These are phyloP conservation scores for Phylloscopus trochiloides DNA, from an alignment of 2,113 vertebrate genomes.

Conservation along the genomic window DNA sequence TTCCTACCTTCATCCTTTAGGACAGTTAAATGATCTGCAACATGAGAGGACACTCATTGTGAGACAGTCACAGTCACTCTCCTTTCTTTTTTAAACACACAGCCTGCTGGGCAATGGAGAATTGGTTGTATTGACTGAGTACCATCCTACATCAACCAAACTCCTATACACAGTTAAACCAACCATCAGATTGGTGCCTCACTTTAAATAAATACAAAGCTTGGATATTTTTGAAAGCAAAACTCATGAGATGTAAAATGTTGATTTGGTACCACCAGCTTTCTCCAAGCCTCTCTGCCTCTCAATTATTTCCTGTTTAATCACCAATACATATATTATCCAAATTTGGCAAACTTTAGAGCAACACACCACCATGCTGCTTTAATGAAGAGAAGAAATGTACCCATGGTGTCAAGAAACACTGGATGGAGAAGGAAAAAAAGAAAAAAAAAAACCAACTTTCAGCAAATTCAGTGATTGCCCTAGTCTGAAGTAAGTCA, in stretches of 20 bases:
- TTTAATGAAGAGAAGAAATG: not conserved
- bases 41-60: not conserved
- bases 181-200: not conserved
- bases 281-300: not conserved
- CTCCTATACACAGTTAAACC: not conserved
- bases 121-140: not conserved
- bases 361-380: not conserved
- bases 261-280: not conserved
- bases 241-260: not conserved
- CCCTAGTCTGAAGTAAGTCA: not conserved
- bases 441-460: accelerated
- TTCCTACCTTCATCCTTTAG: not conserved
- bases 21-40: not conserved
- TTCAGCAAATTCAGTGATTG: not conserved
- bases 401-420: not conserved
- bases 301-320: not conserved
- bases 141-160: not conserved
- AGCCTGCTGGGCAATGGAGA: not conserved
- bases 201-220: not conserved
- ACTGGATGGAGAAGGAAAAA: not conserved
- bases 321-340: not conserved
- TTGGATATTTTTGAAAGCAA: not conserved
- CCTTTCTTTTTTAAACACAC: not conserved
- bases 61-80: not conserved
- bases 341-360: not conserved